Percentiles rank a stretch among this genome's conserved stretches.
These are phyloP conservation scores for human DNA, from an alignment of 2,113 vertebrate genomes.

Conservation along the genomic window GRCh38 chr19:51818001-51818500, in stretches of 20 bases:
- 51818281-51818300: neutral
- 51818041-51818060: no score
- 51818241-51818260: neutral
- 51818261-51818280: neutral
- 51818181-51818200: neutral
- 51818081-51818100: no score
- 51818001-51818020: no score
- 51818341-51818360: neutral
- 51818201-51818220: neutral
- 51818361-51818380: neutral
- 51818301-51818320: neutral
- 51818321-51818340: neutral
- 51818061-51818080: no score
- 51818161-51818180: neutral
- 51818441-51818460: neutral
- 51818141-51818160: neutral
- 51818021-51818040: no score
- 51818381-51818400: neutral
- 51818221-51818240: neutral
- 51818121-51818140: neutral
- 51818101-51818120: no score
- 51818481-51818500: neutral
- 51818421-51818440: neutral
- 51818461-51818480: neutral
- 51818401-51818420: neutral